Evolutionary conservation across 2,888 invertebrate genomes (phyloP).

Genomic region (Podotricha telesiphe): DNA sequence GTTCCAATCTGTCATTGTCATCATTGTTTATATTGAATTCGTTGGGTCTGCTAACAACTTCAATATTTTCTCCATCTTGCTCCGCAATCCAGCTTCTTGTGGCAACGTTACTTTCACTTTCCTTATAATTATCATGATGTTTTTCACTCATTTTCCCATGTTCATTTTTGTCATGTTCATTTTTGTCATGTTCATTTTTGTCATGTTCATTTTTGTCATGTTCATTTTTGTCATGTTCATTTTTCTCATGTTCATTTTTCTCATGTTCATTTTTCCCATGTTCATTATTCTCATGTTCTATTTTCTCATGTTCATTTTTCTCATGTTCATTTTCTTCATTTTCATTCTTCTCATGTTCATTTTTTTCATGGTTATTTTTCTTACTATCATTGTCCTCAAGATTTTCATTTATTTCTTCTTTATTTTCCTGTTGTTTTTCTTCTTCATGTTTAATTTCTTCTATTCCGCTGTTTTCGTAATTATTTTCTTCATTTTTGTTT

Average conservation of each 20-base stretch:
- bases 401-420: slow-evolving; percentile 19
- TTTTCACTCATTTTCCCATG: slow-evolving; percentile 13
- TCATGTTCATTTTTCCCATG: too few species aligned
- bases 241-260: too few species aligned
- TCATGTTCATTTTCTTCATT: slow-evolving; percentile 7
- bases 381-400: too few species aligned
- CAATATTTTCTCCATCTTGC: slow-evolving; percentile 11
- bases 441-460: background rate
- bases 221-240: too few species aligned
- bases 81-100: slow-evolving; percentile 7
- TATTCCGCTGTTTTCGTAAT: background rate
- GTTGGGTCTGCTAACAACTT: background rate
- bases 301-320: slow-evolving; percentile 10
- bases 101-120: slow-evolving; percentile 1
- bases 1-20: background rate
- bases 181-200: too few species aligned
- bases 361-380: too few species aligned
- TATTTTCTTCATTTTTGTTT: slow-evolving; percentile 20
- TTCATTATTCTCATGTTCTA: too few species aligned
- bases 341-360: slow-evolving; percentile 1
- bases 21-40: slow-evolving; percentile 16
- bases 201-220: too few species aligned
- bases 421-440: slow-evolving; percentile 9
- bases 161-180: background rate
- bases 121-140: slow-evolving; percentile 12